Conservation (phyloP, 2,888 invertebrate genomes). For the Cephus spinipes region DNA sequence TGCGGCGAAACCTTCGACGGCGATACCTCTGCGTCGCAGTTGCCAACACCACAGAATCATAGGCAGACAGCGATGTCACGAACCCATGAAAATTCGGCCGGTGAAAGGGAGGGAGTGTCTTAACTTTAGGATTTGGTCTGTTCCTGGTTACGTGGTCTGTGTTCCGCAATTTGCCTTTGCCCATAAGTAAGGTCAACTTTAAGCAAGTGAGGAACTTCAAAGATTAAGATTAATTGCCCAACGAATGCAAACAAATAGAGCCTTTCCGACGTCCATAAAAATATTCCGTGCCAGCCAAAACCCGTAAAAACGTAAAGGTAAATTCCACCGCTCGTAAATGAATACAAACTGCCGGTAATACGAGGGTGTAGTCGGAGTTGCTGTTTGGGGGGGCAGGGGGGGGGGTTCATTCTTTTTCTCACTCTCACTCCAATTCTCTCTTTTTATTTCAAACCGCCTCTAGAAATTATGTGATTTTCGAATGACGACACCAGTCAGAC, state of each 20-base stretch:
- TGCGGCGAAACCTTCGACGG: too few species aligned
- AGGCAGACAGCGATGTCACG: too few species aligned
- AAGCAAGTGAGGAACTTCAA: neutral
- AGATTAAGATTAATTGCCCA: conserved; percentile 20
- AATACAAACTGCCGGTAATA: conserved; percentile 25
- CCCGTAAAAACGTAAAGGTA: conserved; percentile 22
- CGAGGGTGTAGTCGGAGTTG: conserved; percentile 16
- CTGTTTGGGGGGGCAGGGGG: neutral
- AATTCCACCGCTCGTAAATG: conserved; percentile 19
- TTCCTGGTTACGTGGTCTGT: too few species aligned
- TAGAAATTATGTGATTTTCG: too few species aligned
- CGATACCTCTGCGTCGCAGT: too few species aligned
- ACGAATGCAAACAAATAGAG: conserved; percentile 14
- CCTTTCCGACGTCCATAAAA: conserved; percentile 8
- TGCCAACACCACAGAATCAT: too few species aligned
- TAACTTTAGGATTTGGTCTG: too few species aligned
- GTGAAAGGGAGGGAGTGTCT: too few species aligned
- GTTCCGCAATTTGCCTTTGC: too few species aligned
- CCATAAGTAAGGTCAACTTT: neutral
- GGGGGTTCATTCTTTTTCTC: neutral
- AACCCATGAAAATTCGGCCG: too few species aligned
- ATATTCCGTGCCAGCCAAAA: conserved; percentile 12
- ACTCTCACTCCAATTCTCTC: neutral
- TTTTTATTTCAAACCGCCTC: neutral
- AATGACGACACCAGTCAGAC: too few species aligned